These are phyloP conservation scores for Mya arenaria DNA, from an alignment of 1,140 invertebrate species.

Conservation along the genomic window DNA sequence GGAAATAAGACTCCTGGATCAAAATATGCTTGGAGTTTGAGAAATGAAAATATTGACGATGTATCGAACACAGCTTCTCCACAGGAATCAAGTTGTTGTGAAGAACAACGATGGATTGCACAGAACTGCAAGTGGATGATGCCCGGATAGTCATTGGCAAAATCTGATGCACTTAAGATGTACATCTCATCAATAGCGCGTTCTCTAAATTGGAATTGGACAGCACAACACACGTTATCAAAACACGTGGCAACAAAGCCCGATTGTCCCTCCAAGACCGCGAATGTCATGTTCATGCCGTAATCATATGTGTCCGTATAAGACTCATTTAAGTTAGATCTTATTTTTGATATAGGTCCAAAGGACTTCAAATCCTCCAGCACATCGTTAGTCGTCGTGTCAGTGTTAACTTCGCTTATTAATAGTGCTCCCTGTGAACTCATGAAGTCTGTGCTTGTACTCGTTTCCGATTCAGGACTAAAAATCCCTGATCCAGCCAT, in stretches of 20 bases:
- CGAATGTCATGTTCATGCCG: slow-evolving; percentile 27
- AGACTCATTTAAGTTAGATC: neutral
- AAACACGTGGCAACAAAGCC: neutral
- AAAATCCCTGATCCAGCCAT: slow-evolving; percentile 55
- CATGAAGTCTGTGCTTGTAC: slow-evolving; percentile 8
- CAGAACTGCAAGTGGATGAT: slow-evolving; percentile 44
- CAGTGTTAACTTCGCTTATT: slow-evolving; percentile 15
- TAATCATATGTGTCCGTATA: neutral
- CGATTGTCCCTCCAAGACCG: neutral
- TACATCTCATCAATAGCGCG: neutral
- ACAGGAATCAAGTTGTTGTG: neutral
- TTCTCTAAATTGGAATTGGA: slow-evolving; percentile 15
- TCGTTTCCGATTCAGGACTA: neutral
- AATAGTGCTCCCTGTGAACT: slow-evolving; percentile 23
- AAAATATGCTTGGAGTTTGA: slow-evolving; percentile 41
- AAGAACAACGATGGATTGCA: slow-evolving; percentile 17
- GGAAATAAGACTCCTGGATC: slow-evolving; percentile 23
- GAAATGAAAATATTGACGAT: slow-evolving; percentile 29
- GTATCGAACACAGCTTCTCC: neutral
- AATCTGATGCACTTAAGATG: slow-evolving; percentile 18
- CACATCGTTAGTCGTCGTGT: neutral
- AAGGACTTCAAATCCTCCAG: neutral
- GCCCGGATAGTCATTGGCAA: slow-evolving; percentile 17
- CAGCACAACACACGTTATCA: slow-evolving; percentile 30
- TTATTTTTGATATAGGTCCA: neutral